Evolutionary conservation across 2,113 vertebrate species (phyloP).

Genomic region (Nycticryphes semicollaris): DNA sequence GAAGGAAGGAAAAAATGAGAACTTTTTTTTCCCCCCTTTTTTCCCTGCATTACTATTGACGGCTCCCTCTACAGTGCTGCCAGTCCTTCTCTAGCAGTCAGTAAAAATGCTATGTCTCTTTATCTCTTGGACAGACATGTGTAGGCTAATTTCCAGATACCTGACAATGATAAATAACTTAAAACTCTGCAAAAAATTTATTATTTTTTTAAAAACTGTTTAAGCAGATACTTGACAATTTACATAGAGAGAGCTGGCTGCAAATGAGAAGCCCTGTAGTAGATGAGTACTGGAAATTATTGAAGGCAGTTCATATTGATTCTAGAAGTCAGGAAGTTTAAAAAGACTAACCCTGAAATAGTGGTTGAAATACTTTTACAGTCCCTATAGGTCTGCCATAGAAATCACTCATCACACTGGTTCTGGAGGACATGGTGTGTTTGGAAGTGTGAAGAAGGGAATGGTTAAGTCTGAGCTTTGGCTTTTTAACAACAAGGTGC

Average conservation of each 20-base stretch:
- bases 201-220: neutral
- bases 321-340: neutral
- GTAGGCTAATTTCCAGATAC: neutral
- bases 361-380: neutral
- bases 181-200: neutral
- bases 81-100: neutral
- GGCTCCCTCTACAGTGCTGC: neutral
- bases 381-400: neutral
- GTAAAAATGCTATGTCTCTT: neutral
- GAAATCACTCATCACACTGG: neutral
- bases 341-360: neutral
- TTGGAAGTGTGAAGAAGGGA: neutral
- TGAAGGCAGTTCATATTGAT: neutral
- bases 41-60: neutral
- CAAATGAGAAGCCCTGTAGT: neutral
- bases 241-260: neutral
- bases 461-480: neutral
- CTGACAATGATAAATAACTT: neutral
- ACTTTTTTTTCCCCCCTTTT: neutral
- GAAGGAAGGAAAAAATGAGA: neutral
- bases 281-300: neutral
- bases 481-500: neutral
- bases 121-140: neutral
- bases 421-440: neutral
- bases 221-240: neutral